phyloP scores from a whole-genome alignment of 2,797 vertebrate genomes.

The Pteropus rufus region DNA sequence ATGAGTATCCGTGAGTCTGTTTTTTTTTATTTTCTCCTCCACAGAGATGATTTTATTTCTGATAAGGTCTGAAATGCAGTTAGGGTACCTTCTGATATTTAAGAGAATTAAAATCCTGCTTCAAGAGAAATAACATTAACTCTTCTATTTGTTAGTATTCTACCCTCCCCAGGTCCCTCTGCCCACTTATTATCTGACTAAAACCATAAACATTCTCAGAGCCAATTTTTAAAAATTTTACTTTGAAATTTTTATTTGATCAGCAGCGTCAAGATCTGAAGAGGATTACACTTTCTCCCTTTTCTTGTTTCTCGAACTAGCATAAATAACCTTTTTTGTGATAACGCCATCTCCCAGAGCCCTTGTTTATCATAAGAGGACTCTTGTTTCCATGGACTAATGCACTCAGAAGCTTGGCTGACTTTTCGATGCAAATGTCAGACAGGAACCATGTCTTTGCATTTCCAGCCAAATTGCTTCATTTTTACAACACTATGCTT shows the following conservation, averaged over 20 bases:
- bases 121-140: slow-evolving; percentile 73
- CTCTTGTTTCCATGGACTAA: slow-evolving; percentile 74
- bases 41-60: slow-evolving; percentile 43
- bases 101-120: slow-evolving; percentile 73
- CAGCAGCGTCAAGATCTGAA: slow-evolving; percentile 80
- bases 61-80: slow-evolving; percentile 66
- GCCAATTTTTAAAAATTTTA: slow-evolving; percentile 76
- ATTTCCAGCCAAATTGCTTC: slow-evolving; percentile 78
- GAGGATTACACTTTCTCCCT: slow-evolving; percentile 72
- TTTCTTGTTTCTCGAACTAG: slow-evolving; percentile 77
- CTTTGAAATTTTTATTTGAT: slow-evolving; percentile 84
- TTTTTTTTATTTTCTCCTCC: not conserved
- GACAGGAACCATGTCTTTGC: slow-evolving; percentile 69
- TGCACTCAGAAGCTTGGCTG: slow-evolving; percentile 76
- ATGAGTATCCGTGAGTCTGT: not conserved
- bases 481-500: slow-evolving; percentile 76
- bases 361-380: slow-evolving; percentile 80
- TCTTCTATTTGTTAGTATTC: slow-evolving; percentile 29
- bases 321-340: slow-evolving; percentile 85
- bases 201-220: slow-evolving; percentile 57
- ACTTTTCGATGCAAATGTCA: slow-evolving; percentile 81
- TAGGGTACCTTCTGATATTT: slow-evolving; percentile 52
- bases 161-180: slow-evolving; percentile 27
- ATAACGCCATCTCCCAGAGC: slow-evolving; percentile 81
- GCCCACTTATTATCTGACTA: slow-evolving; percentile 54